Evolutionary conservation across 2,888 invertebrate genomes (phyloP), one percentile per base, ranked within the genome.

Genomic region (Poecilus cupreus): DNA sequence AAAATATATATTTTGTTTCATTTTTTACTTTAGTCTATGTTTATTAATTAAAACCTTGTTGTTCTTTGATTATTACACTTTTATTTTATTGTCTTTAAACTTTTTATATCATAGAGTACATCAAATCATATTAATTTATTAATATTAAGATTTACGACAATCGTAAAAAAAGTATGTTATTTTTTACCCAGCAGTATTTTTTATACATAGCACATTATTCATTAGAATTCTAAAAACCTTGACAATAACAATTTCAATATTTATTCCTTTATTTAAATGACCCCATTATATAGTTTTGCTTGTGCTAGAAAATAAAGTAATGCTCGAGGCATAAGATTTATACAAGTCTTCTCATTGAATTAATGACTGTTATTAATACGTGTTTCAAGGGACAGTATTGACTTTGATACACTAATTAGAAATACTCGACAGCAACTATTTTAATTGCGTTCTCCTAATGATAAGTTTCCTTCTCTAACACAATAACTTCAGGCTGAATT

Each of bases 361-460:
- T 54, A 22, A 54, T 54, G 54, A 32, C 32, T 32, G 4, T 32
- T 3, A 43, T 43, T 43, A 43, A 43, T n/a, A 43, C n/a, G n/a
- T 26, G 26, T 13, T n/a, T 60, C 60, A 37, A 68, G 22, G 39
- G 68, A n/a, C 43, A 39, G 11, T 39, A 54, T 54, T 54, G 39
- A 43, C 37, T 18, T 2, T 68, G 39, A 68, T 37, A 11, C n/a
- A 57, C 2, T 57, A 39, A 68, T 68, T 37, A 13, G 5, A 32
- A 37, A 16, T 37, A 68, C 10, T 39, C 37, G 10, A 39, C 4
- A 46, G 11, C 60, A 46, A 46, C 16, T 16, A 72, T 72, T 72
- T 72, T 72, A 46, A 72, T 46, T 22, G n/a, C 46, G 6, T 46
- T 72, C 43, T 70, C 70, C 22, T 39, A 70, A 70, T 70, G 20